Conservation (phyloP, 2,888 invertebrate species). For the Dione juno region DNA sequence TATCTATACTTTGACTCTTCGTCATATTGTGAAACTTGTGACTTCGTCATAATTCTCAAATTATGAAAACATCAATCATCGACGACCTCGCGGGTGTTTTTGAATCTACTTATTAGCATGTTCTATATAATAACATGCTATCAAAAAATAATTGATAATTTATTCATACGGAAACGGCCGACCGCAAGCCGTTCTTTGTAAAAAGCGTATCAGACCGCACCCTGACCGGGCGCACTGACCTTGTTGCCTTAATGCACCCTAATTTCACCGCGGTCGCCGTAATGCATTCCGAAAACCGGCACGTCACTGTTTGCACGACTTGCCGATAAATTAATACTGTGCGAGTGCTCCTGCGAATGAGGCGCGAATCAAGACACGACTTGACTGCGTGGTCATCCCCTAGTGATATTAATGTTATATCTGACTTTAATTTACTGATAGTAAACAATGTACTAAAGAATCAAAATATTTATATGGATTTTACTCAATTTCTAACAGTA, state of each 20-base stretch:
- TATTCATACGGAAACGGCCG: constrained; percentile 60
- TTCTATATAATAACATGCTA: constrained; percentile 33
- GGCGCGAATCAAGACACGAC: constrained; percentile 59
- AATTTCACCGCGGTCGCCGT: constrained; percentile 69
- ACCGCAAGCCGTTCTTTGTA: constrained; percentile 64
- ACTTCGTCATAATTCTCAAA: constrained; percentile 12
- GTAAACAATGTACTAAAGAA: not conserved
- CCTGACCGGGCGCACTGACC: constrained; percentile 62
- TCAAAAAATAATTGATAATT: constrained; percentile 46
- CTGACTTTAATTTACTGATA: not conserved
- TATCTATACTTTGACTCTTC: constrained; percentile 15
- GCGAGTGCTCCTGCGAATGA: constrained; percentile 63
- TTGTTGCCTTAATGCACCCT: constrained; percentile 81
- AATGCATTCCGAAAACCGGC: constrained; percentile 71
- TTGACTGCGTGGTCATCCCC: constrained; percentile 56
- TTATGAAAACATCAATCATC: constrained; percentile 34
- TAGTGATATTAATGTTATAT: constrained; percentile 38
- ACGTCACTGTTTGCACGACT: constrained; percentile 80
- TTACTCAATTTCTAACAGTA: not conserved
- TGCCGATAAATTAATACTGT: constrained; percentile 76
- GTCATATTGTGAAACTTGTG: constrained; percentile 15
- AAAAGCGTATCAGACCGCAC: constrained; percentile 62
- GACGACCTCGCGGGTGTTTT: constrained; percentile 22
- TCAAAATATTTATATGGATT: not conserved
- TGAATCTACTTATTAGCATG: constrained; percentile 30